Base-by-base conservation (phyloP, 2,113 vertebrate genomes). In the Cynocephalus volans region DNA sequence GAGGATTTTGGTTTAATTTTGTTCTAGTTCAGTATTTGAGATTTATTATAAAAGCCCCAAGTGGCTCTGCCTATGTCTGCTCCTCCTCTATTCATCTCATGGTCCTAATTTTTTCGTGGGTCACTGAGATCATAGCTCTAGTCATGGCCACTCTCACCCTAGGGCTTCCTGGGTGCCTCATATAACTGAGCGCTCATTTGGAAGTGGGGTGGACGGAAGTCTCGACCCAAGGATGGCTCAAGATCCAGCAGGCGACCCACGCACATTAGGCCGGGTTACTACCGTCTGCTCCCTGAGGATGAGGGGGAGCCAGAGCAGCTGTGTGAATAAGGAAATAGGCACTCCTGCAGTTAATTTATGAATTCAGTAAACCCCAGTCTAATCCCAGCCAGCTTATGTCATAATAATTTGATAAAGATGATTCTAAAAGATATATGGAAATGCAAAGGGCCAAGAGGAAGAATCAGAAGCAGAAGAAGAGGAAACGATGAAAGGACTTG, bases 1-100 rank as follows among this genome's bases (percentile, higher is more conserved):
- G 52, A 33, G 69, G 81, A 18, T 50, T 50, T 76, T 83, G 79
- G 19, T 84, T 86, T 85, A 52, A 23, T 84, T 96, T 80, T 92
- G 31, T 69, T 87, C 45, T 64, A 48, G n/a, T 90, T 82, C 60
- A 52, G 14, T 31, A 19, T 96, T 60, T 88, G 54, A 88, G 52
- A 45, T 85, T 92, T 85, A 41, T 52, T 31, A 23, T 92, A 26
- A 70, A 87, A 96, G 23, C 14, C 33, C 41, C 26, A 12, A 15
- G 24, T n/a, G 33, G 24, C 60, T 90, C 54, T 88, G 10, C 19
- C 70, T 72, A 50, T 19, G 3, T 69, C 48, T 83, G 15, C 23
- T 52, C 52, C 36, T 70, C 8, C 50, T 65, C 58, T 1, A 0
- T 70, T 93, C 12, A 0, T 26, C 41, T 83, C 62, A 8, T 76